Conservation (phyloP, 92 coral and sea anemone genomes). For the Meandrina meandrites region DNA sequence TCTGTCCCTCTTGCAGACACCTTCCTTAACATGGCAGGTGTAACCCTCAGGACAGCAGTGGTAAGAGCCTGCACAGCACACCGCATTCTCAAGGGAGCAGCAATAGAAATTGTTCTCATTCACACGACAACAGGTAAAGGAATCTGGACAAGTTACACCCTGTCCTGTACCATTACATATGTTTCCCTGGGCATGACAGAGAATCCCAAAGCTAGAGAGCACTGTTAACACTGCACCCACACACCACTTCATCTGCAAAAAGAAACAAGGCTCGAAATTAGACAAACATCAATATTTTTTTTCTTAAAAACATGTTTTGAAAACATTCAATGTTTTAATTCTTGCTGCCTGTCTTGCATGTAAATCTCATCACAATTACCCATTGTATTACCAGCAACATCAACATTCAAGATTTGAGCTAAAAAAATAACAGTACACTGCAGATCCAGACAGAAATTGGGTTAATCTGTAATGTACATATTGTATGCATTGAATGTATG, state of each 20-base stretch:
- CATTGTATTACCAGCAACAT: too few species aligned
- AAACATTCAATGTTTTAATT: too few species aligned
- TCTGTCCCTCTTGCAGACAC: conserved; percentile 48
- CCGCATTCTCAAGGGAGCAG: conserved; percentile 75
- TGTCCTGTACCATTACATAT: conserved; percentile 4
- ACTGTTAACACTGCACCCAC: not conserved
- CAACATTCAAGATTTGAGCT: too few species aligned
- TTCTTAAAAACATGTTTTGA: too few species aligned
- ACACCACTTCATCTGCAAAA: conserved; percentile 33
- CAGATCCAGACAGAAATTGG: too few species aligned
- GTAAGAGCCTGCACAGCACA: conserved; percentile 70
- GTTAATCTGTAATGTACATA: too few species aligned
- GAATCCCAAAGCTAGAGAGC: not conserved
- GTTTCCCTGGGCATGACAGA: not conserved
- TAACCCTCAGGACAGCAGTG: conserved; percentile 84
- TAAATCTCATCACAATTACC: too few species aligned
- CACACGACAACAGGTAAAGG: conserved; percentile 22
- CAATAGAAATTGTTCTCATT: conserved; percentile 42
- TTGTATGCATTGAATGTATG: too few species aligned
- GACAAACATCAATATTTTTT: not conserved
- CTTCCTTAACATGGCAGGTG: conserved; percentile 52
- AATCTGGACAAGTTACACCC: not conserved
- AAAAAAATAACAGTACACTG: too few species aligned
- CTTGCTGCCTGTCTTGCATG: too few species aligned
- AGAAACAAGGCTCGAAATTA: not conserved